Base-by-base conservation (phyloP, 2,113 vertebrate species). In the Cryptomyrus ogoouensis region DNA sequence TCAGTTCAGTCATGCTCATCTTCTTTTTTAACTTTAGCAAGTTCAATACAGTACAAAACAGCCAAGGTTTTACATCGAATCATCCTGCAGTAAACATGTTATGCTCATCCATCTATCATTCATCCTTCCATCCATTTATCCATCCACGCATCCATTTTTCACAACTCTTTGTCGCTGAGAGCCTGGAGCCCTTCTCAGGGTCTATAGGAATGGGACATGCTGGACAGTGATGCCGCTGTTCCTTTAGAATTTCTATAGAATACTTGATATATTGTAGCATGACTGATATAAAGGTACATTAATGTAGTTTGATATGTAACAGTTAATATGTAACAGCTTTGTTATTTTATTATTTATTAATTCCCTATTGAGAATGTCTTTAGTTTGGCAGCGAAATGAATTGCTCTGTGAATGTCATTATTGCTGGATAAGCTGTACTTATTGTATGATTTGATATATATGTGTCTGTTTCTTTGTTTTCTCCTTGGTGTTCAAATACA, bases 401-500 rank as follows among this genome's bases (percentile, higher is more conserved):
- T 56, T 39, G 86, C 8, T 85, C 83, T 85, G 83, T 49, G n/a
- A 85, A 85, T 85, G 46, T 80, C 35, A 70, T 70, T 77, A 66
- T 21, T 77, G 27, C 39, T 84, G 50, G 24, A 89, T 21, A 27
- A 44, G 39, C 91, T 80, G 88, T 39, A 49, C 80, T 94, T 92
- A 94, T 94, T 94, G 91, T 92, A 90, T 92, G 90, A 92, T 93
- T 92, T 91, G 89, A 89, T 91, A 42, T 42, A 80, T 74, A 5
- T 74, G n/a, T 74, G n/a, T 95, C 91, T 96, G 91, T 93, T 62
- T 92, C 91, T 96, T 93, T 96, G 93, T 96, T 93, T 95, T 95
- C 94, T 94, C 95, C 94, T 95, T 94, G 94, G 95, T 96, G 95
- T 95, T 96, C 95, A 94, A 94, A 96, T 94, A 95, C 95, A 96